Conservation (phyloP, 2,113 vertebrate species). For the Turnix velox region DNA sequence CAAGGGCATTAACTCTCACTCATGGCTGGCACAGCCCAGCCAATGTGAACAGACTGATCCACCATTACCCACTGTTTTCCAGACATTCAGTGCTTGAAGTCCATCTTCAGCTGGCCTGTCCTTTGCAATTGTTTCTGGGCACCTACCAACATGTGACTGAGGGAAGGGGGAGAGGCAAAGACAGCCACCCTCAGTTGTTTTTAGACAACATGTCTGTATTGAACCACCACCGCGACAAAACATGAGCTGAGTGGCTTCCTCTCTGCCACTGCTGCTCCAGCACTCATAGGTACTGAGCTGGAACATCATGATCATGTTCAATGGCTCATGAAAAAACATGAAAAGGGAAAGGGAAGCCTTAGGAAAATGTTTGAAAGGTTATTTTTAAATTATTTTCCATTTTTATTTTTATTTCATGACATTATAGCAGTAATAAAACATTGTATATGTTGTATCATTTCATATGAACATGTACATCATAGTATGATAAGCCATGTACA, state of each 20-base stretch:
- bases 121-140: not conserved
- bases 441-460: not conserved
- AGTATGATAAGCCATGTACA: not conserved
- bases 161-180: not conserved
- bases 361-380: not conserved
- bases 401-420: not conserved
- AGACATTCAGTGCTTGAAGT: not conserved
- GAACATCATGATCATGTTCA: not conserved
- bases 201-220: not conserved
- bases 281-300: rapidly evolving
- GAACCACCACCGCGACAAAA: not conserved
- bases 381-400: not conserved
- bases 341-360: rapidly evolving
- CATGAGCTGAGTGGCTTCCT: not conserved
- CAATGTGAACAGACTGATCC: rapidly evolving
- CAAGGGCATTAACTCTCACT: not conserved
- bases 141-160: not conserved
- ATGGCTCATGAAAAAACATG: not conserved
- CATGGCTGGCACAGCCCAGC: rapidly evolving
- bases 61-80: not conserved
- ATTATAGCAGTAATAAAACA: not conserved
- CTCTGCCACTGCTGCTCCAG: not conserved
- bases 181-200: not conserved
- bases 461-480: not conserved
- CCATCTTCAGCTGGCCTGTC: not conserved